Evolutionary conservation across 2,888 invertebrate species (phyloP).

Genomic region (Apamea crenata): DNA sequence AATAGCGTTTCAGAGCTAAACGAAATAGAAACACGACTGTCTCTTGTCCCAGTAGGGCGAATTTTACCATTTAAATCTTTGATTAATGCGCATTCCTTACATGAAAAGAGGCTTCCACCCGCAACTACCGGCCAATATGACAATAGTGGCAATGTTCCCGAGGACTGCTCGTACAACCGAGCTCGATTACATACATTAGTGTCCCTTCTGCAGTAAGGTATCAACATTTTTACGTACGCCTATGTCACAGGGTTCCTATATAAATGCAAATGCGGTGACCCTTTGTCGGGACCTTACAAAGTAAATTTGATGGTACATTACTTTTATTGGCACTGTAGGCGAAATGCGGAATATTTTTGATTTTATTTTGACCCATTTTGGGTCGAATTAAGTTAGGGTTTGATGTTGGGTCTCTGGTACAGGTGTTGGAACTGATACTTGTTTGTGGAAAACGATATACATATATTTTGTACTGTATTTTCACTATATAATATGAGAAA

Average conservation of each 20-base stretch:
- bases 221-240: slow-evolving; percentile 51
- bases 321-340: slow-evolving; percentile 57
- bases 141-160: slow-evolving; percentile 31
- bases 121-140: not conserved
- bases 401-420: not conserved
- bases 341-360: slow-evolving; percentile 51
- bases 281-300: slow-evolving; percentile 63
- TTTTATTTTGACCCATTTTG: slow-evolving; percentile 52
- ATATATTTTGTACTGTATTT: not conserved
- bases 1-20: not conserved
- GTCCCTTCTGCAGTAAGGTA: slow-evolving; percentile 41
- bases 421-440: not conserved
- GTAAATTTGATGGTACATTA: slow-evolving; percentile 68
- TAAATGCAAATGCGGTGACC: slow-evolving; percentile 79
- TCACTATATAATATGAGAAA: not conserved
- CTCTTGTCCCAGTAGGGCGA: not conserved
- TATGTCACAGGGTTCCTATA: slow-evolving; percentile 71
- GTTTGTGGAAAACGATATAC: not conserved
- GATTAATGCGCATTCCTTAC: slow-evolving; percentile 6
- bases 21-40: not conserved
- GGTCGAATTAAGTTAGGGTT: slow-evolving; percentile 27
- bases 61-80: not conserved
- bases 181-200: slow-evolving; percentile 52
- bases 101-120: slow-evolving; percentile 2
- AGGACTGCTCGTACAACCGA: slow-evolving; percentile 1